These are phyloP conservation scores for Drosophila pullipes DNA, from an alignment of 2,888 invertebrate genomes.

Conservation along the genomic window DNA sequence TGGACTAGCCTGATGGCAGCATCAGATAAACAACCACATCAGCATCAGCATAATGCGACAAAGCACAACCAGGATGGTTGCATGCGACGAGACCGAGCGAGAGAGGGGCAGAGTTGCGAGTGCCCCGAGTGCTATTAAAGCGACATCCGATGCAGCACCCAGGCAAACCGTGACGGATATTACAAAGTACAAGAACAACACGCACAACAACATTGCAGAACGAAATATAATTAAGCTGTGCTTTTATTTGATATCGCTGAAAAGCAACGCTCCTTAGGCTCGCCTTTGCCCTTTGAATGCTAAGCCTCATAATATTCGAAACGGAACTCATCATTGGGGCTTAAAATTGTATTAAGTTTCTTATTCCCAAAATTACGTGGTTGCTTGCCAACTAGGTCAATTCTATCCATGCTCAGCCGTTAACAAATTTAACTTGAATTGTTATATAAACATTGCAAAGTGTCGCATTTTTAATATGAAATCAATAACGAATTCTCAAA, in stretches of 20 bases:
- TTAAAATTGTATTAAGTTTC: background rate
- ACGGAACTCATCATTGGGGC: background rate
- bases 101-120: constrained; percentile 12
- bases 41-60: constrained; percentile 67
- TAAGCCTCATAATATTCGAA: background rate
- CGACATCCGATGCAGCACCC: constrained; percentile 62
- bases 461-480: background rate
- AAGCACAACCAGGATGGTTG: constrained; percentile 30
- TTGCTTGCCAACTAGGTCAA: background rate
- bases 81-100: background rate
- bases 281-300: constrained; percentile 35
- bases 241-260: constrained; percentile 32
- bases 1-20: constrained; percentile 45
- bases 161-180: constrained; percentile 58
- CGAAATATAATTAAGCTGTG: constrained; percentile 63
- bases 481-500: background rate
- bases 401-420: background rate
- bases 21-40: constrained; percentile 67
- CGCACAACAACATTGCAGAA: constrained; percentile 24
- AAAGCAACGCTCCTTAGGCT: constrained; percentile 47
- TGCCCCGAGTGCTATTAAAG: constrained; percentile 59
- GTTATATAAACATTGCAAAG: no score
- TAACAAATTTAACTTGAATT: background rate
- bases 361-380: no score
- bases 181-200: constrained; percentile 48